Base-by-base conservation (phyloP, 2,888 invertebrate species). In the Cartodere bifasciata region DNA sequence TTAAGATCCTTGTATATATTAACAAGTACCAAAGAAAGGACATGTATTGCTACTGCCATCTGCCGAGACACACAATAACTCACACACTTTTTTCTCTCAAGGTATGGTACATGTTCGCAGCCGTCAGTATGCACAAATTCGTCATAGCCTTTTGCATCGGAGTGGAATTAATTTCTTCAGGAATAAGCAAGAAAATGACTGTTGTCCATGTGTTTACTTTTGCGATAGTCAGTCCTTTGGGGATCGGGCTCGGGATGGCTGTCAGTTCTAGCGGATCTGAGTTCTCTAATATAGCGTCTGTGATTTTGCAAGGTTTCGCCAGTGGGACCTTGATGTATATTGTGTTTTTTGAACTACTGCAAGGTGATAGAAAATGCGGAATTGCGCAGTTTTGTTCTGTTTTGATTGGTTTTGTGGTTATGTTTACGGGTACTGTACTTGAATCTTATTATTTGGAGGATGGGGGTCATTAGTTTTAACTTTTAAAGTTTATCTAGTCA, bases 331-430 rank as follows among this genome's bases (percentile, higher is more conserved):
- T 95, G 23, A 63, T 95, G 3, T 95, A 92, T 62, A 88, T 95
- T 10, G 90, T 92, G n/a, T 92, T 92, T 65, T 92, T 94, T 58
- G 94, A 95, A 63, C 84, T 94, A 31, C 69, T 94, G 47, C 75
- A 76, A 24, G 61, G 61, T 22, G 63, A 67, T 28, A 56, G 62
- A 16, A 56, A 50, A 58, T 68, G 46, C 22, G 83, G 83, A 4
- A 58, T 84, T 13, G 48, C 68, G 14, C 77, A 80, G 40, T 81
- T 70, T 52, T 31, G 70, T 1, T 68, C 81, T 2, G 71, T 83
- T 16, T 45, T 82, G 4, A 36, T 72, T 13, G 84, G 84, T 32
- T 84, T 82, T 54, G 50, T 64, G 15, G 42, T 80, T 5, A 84
- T 84, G 83, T 77, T 81, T 42, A 76, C 9, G n/a, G n/a, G n/a